Evolutionary conservation across 2,113 vertebrate genomes (phyloP).

Genomic region (Sylvilagus bachmani): DNA sequence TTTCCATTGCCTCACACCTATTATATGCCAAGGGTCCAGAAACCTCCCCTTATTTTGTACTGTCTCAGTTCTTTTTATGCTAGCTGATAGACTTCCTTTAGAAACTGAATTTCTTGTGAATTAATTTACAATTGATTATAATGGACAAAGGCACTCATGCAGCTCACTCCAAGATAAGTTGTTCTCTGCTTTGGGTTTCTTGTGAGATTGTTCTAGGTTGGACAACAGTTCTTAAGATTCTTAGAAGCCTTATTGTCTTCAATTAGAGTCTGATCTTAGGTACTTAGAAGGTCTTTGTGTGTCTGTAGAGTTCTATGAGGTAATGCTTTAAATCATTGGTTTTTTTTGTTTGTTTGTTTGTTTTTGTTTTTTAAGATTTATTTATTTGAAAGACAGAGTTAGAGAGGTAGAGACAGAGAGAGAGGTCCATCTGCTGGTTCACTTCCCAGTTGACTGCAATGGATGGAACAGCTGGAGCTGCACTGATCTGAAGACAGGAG

Average conservation of each 20-base stretch:
- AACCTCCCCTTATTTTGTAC: conserved; percentile 6
- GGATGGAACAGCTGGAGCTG: too few species aligned
- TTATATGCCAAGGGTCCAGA: background rate
- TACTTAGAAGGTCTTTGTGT: background rate
- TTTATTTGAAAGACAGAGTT: too few species aligned
- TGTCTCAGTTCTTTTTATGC: background rate
- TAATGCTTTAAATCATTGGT: background rate
- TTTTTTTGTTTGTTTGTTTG: too few species aligned
- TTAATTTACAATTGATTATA: background rate
- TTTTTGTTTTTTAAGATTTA: too few species aligned
- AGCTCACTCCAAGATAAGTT: background rate
- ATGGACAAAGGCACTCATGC: background rate
- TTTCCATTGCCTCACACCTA: background rate
- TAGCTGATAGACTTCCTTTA: background rate
- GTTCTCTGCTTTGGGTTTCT: background rate
- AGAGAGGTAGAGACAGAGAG: too few species aligned
- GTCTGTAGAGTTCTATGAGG: background rate
- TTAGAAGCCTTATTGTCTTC: background rate
- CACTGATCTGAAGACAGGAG: too few species aligned
- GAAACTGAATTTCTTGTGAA: background rate
- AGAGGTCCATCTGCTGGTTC: too few species aligned
- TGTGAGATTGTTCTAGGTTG: background rate
- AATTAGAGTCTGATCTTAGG: background rate
- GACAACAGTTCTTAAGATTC: background rate
- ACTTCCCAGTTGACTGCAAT: too few species aligned